phyloP scores from a whole-genome alignment of 1,140 invertebrate species.

The Zophobas morio region DNA sequence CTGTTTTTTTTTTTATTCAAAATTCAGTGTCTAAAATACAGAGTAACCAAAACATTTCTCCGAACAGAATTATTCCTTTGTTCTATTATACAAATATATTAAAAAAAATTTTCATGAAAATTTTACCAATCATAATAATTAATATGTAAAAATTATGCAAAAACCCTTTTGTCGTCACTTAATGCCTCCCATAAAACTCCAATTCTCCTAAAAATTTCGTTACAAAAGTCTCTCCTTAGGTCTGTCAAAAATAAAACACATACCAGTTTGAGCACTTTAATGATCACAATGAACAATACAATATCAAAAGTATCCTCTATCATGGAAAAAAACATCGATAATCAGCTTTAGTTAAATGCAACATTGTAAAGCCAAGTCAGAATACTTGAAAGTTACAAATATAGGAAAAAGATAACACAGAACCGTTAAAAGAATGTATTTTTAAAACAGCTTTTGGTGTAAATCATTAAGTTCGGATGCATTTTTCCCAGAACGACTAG shows the following conservation, averaged over 20 bases:
- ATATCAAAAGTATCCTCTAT: slow-evolving; percentile 1
- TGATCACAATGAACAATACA: slow-evolving; percentile 32
- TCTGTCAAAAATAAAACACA: slow-evolving; percentile 4
- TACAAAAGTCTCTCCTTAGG: not conserved
- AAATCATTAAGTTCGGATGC: slow-evolving; percentile 9
- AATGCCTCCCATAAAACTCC: too few relatives aligned
- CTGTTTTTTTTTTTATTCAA: too few relatives aligned
- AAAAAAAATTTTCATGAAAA: too few relatives aligned
- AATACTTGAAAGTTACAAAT: slow-evolving; percentile 10
- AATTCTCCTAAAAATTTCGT: too few relatives aligned
- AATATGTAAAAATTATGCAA: too few relatives aligned
- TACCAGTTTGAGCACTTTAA: slow-evolving; percentile 18
- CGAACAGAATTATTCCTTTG: too few relatives aligned
- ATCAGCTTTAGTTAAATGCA: slow-evolving; percentile 4
- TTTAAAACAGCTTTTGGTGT: slow-evolving; percentile 2
- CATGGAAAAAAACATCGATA: slow-evolving; percentile 1
- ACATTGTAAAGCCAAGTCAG: slow-evolving; percentile 1
- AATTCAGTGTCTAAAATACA: too few relatives aligned
- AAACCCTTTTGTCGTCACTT: too few relatives aligned
- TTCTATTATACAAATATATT: too few relatives aligned
- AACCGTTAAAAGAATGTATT: slow-evolving; percentile 22
- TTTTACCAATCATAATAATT: too few relatives aligned
- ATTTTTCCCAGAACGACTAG: not conserved
- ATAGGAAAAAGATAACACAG: slow-evolving; percentile 16
- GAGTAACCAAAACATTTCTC: too few relatives aligned